These are phyloP conservation scores for Alligator sinensis DNA, from an alignment of 2,113 vertebrate species.

Conservation along the genomic window DNA sequence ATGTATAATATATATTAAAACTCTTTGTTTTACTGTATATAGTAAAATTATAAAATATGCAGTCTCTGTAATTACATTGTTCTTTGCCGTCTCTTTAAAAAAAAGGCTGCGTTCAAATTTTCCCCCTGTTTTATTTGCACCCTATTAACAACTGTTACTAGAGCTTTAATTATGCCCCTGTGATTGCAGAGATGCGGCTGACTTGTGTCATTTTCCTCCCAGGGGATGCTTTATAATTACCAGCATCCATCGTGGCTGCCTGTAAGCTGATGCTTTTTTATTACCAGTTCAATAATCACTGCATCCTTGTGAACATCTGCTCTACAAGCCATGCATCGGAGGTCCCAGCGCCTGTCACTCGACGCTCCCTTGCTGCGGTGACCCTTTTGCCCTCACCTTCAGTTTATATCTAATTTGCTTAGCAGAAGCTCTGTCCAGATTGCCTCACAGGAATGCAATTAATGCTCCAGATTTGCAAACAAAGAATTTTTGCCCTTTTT, in stretches of 20 bases:
- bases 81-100: slow-evolving; percentile 82
- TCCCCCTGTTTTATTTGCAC: slow-evolving; percentile 93
- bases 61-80: slow-evolving; percentile 82
- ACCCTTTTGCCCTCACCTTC: slow-evolving; percentile 92
- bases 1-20: slow-evolving; percentile 68
- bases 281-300: slow-evolving; percentile 96
- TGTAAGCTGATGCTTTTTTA: slow-evolving; percentile 89
- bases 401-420: slow-evolving; percentile 93
- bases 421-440: slow-evolving; percentile 84
- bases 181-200: slow-evolving; percentile 93
- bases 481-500: slow-evolving; percentile 71
- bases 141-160: slow-evolving; percentile 99
- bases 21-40: slow-evolving; percentile 78
- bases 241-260: slow-evolving; percentile 95
- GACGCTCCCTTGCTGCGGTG: slow-evolving; percentile 86
- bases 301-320: slow-evolving; percentile 95
- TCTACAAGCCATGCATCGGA: slow-evolving; percentile 89
- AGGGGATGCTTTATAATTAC: slow-evolving; percentile 98
- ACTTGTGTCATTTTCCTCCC: slow-evolving; percentile 96
- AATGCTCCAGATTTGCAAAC: slow-evolving; percentile 84
- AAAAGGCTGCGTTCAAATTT: slow-evolving; percentile 85
- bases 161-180: slow-evolving; percentile 97
- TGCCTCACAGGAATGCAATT: slow-evolving; percentile 84
- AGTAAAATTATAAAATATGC: slow-evolving; percentile 80
- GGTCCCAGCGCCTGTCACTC: slow-evolving; percentile 92